These are phyloP conservation scores for Hecatera dysodea DNA, from an alignment of 2,888 invertebrate genomes.

Conservation along the genomic window DNA sequence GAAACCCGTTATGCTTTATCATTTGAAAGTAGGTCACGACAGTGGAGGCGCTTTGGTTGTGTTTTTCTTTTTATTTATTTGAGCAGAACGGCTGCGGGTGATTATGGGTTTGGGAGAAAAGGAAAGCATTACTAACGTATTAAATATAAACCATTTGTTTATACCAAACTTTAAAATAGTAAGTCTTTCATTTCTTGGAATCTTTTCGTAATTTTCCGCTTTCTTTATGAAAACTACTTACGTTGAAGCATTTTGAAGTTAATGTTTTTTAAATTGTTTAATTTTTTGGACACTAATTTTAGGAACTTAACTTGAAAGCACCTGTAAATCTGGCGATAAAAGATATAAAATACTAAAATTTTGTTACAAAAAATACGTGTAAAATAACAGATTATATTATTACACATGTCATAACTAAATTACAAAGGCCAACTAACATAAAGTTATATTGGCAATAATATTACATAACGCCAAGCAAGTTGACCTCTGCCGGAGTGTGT, in stretches of 20 bases:
- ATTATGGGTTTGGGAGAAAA: slow-evolving; percentile 30
- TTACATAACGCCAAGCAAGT: slow-evolving; percentile 31
- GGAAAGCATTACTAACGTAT: slow-evolving; percentile 22
- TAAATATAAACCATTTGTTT: slow-evolving; percentile 5
- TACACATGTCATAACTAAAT: not conserved
- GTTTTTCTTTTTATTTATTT: slow-evolving; percentile 42
- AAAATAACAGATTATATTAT: not conserved
- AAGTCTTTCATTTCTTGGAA: no score
- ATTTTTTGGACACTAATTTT: no score
- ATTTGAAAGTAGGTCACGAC: slow-evolving; percentile 49
- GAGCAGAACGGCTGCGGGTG: slow-evolving; percentile 1
- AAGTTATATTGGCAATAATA: slow-evolving; percentile 8
- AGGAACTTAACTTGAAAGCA: no score
- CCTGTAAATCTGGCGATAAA: no score
- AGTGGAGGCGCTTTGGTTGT: slow-evolving; percentile 26
- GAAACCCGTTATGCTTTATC: slow-evolving; percentile 61
- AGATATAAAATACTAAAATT: no score
- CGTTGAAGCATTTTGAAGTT: no score
- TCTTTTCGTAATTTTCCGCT: no score
- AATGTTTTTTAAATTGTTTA: no score
- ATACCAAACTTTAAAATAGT: no score
- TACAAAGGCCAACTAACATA: not conserved
- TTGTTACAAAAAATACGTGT: no score
- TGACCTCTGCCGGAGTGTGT: slow-evolving; percentile 33
- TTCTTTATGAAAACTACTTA: no score